These are phyloP conservation scores for Allacma fusca DNA, from an alignment of 2,888 invertebrate species.

Conservation along the genomic window DNA sequence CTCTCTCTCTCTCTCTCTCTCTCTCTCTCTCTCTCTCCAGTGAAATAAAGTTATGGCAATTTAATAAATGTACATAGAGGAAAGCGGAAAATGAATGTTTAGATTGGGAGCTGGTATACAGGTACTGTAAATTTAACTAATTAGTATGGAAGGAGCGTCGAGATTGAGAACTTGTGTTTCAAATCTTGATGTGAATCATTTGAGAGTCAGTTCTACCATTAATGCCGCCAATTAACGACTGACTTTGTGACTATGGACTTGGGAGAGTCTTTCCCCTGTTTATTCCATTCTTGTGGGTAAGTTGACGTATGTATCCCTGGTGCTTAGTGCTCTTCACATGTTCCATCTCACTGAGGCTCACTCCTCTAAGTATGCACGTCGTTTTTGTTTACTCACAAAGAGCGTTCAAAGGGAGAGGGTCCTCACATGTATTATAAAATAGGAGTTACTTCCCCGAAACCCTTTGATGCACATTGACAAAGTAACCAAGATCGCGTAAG, in stretches of 20 bases:
- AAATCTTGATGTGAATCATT: constrained; percentile 9
- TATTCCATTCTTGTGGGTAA: neutral
- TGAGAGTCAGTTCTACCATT: neutral
- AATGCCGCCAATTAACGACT: neutral
- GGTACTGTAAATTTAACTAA: too few species aligned
- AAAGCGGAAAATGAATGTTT: too few species aligned
- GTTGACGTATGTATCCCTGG: too few species aligned
- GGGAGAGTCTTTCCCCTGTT: neutral
- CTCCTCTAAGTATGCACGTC: neutral
- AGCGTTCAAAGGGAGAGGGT: neutral
- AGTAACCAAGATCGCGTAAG: constrained; percentile 16
- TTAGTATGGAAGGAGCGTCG: neutral
- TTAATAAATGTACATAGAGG: too few species aligned
- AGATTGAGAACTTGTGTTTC: neutral
- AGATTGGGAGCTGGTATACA: too few species aligned
- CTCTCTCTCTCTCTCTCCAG: too few species aligned
- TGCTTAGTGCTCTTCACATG: too few species aligned
- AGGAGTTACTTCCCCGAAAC: neutral
- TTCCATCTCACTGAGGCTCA: too few species aligned
- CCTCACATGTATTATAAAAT: neutral
- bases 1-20: too few species aligned
- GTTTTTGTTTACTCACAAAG: neutral
- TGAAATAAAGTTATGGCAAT: too few species aligned
- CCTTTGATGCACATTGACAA: constrained; percentile 12
- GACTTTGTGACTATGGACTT: neutral